Percentiles rank a stretch among this genome's conserved stretches.
phyloP scores from a whole-genome alignment of 1,140 invertebrate genomes.

The Zaprionus capensis region DNA sequence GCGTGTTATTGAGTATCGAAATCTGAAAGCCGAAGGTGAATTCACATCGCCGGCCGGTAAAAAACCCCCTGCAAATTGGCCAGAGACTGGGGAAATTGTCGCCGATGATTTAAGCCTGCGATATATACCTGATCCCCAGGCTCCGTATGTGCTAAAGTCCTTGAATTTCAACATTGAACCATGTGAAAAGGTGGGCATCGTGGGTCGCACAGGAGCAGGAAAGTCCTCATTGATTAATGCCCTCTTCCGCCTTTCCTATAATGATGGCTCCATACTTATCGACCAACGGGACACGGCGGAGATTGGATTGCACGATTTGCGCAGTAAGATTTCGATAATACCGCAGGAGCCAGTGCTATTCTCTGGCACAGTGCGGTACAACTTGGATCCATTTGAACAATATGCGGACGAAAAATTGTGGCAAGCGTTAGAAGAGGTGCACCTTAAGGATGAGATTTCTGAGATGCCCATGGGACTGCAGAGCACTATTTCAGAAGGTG shows the following conservation, averaged over 20 bases:
- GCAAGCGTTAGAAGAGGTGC: constrained; percentile 91
- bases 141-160: constrained; percentile 86
- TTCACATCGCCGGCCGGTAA: constrained; percentile 86
- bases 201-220: constrained; percentile 92
- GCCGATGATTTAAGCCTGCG: constrained; percentile 87
- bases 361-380: constrained; percentile 87
- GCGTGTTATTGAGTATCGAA: constrained; percentile 91
- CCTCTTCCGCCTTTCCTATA: constrained; percentile 86
- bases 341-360: constrained; percentile 90
- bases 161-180: constrained; percentile 86
- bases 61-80: constrained; percentile 89
- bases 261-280: constrained; percentile 86
- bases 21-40: constrained; percentile 87
- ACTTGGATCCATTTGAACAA: constrained; percentile 92
- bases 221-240: constrained; percentile 91
- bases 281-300: constrained; percentile 87
- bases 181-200: constrained; percentile 87
- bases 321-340: constrained; percentile 87
- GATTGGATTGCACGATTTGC: constrained; percentile 85
- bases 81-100: constrained; percentile 87
- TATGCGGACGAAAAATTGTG: constrained; percentile 91
- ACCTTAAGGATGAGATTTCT: constrained; percentile 87
- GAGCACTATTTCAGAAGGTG: constrained; percentile 89
- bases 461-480: constrained; percentile 88
- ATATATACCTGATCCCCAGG: constrained; percentile 86